Conservation (phyloP, 2,888 invertebrate species). For the Cancer borealis region DNA sequence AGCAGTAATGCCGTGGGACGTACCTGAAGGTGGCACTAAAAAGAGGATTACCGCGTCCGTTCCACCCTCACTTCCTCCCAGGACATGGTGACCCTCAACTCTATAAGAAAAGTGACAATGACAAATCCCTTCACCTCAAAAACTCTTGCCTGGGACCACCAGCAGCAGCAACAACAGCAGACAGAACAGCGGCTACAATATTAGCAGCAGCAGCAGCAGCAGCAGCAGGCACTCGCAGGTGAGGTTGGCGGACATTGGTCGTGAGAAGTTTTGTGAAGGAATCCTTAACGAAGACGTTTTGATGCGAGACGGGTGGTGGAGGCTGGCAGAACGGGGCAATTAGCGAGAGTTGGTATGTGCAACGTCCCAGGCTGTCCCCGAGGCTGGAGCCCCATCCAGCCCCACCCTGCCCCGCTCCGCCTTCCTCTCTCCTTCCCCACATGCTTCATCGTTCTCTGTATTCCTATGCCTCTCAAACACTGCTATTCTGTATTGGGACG, state of each 20-base stretch:
- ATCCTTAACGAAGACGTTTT: constrained; percentile 58
- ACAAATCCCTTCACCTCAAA: not conserved
- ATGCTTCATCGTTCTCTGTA: not conserved
- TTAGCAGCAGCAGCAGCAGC: not conserved
- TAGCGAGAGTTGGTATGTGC: constrained; percentile 55
- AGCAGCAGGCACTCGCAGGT: constrained; percentile 29
- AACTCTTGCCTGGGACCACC: not conserved
- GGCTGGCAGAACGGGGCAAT: constrained; percentile 51
- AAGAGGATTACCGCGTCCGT: constrained; percentile 10
- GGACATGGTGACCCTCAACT: not conserved
- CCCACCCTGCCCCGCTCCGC: not conserved
- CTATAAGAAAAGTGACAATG: constrained; percentile 16
- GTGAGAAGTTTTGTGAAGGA: constrained; percentile 56
- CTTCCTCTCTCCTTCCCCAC: not conserved
- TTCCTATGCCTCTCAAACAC: not conserved
- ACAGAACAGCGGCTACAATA: not conserved
- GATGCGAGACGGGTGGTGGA: constrained; percentile 52
- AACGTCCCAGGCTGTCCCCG: not conserved
- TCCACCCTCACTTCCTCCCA: not conserved
- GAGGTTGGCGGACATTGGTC: constrained; percentile 50
- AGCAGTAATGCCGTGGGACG: constrained; percentile 46
- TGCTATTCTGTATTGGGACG: not conserved
- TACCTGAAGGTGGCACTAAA: constrained; percentile 47
- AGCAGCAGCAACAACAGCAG: not conserved
- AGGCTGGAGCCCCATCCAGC: not conserved